These are phyloP conservation scores for Rotaria macrura DNA, from an alignment of 2,888 invertebrate species.

Conservation along the genomic window DNA sequence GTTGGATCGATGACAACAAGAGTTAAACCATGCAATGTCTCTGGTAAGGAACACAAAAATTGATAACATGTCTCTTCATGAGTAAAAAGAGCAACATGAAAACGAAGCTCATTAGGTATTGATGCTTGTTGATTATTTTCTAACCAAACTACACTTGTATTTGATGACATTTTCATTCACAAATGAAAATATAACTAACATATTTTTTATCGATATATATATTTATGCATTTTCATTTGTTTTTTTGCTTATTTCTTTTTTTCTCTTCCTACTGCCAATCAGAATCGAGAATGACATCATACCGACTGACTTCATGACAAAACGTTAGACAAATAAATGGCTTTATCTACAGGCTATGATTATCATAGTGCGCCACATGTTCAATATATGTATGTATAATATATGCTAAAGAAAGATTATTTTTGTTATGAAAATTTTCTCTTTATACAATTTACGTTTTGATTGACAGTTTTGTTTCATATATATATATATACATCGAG, in stretches of 20 bases:
- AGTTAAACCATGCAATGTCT: not conserved
- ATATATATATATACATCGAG: too few relatives aligned
- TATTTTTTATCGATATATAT: too few relatives aligned
- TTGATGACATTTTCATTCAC: not conserved
- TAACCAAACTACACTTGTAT: not conserved
- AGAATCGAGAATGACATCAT: not conserved
- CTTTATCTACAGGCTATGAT: not conserved
- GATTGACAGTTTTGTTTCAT: too few relatives aligned
- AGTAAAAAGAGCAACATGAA: not conserved
- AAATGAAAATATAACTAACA: not conserved
- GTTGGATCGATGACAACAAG: not conserved
- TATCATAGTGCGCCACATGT: not conserved
- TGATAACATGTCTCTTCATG: not conserved
- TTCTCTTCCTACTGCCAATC: not conserved
- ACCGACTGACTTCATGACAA: not conserved
- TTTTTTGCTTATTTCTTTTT: not conserved
- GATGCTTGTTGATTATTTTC: not conserved
- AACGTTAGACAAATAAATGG: not conserved
- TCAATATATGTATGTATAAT: not conserved
- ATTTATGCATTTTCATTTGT: not conserved
- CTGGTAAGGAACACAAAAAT: not conserved
- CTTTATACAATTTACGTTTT: not conserved
- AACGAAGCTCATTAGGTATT: not conserved
- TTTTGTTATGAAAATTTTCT: not conserved
- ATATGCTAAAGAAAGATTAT: not conserved